phyloP scores from a whole-genome alignment of 2,113 vertebrate species.

The Pterophyllum scalare region DNA sequence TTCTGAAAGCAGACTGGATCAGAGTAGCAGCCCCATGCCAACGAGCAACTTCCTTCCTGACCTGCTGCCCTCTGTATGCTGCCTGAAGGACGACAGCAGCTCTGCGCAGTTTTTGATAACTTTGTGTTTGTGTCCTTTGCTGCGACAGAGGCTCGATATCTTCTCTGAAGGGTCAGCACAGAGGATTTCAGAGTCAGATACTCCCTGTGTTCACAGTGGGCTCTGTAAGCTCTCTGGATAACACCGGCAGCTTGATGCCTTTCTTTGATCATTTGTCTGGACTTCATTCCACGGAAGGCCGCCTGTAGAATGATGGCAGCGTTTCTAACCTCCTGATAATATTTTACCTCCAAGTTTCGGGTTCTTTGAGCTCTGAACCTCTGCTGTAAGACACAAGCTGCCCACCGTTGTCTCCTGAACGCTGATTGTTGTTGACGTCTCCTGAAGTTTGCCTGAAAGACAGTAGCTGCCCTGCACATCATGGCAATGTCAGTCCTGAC shows the following conservation, averaged over 20 bases:
- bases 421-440: conserved; percentile 71
- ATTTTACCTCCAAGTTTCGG: too few species aligned
- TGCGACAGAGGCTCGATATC: conserved; percentile 65
- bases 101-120: conserved; percentile 72
- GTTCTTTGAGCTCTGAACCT: conserved; percentile 79
- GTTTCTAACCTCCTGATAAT: too few species aligned
- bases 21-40: conserved; percentile 80
- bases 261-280: conserved; percentile 64
- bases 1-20: conserved; percentile 86
- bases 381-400: conserved; percentile 78
- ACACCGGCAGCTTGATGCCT: conserved; percentile 71
- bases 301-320: conserved; percentile 75
- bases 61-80: conserved; percentile 48
- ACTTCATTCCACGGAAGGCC: conserved; percentile 81
- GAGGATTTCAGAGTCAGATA: conserved; percentile 73
- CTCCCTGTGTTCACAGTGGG: conserved; percentile 59
- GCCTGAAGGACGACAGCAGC: conserved; percentile 68
- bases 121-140: conserved; percentile 62
- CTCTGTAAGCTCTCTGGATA: conserved; percentile 82
- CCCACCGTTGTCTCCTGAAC: conserved; percentile 76
- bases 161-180: conserved; percentile 77
- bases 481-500: conserved; percentile 65
- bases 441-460: conserved; percentile 84
- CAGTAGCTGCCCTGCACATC: conserved; percentile 69
- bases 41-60: conserved; percentile 67